Evolutionary conservation across 2,113 vertebrate genomes (phyloP), one percentile per base, ranked within the genome.

Genomic region (Lamprologus ornatipinnis): DNA sequence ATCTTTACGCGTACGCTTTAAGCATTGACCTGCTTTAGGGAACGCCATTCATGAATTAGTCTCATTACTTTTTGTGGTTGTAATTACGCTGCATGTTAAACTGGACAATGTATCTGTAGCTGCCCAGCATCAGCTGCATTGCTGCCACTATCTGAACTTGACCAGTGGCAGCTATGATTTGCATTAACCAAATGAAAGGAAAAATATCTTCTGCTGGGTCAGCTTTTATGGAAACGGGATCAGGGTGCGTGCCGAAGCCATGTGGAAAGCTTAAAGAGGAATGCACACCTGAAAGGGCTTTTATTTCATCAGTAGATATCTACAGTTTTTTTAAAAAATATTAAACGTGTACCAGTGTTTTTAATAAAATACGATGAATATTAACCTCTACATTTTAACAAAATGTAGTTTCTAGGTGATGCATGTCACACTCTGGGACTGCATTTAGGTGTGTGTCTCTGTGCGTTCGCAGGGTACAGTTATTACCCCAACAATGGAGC

Each of bases 401-500:
- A 13, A 17, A 49, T 49, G 42, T 78, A 31, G 26, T 78, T 78
- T 13, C 26, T 49, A 49, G 70, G 26, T 11, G 15, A 78, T 49
- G 12, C 15, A 78, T 19, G 6, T 78, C 42, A 65, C 35, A 75
- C 21, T 57, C 42, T 21, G 37, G n/a, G 37, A 42, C 37, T 70
- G 63, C 19, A 70, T 70, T 70, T 4, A 7, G 19, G 28, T 82
- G 9, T 60, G 13, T 81, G 23, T 70, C 5, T 86, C 6, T 89
- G 3, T 91, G 79, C 17, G 2, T 91, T 21, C 37, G 37, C 91
- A 98, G 98, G 98, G 98, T 88, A 96, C 98, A n/a, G 96, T 98
- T 92, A 96, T 98, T 92, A 97, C 97, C 17, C 97, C 97, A 60
- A 96, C 97, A 13, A 96, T 98, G 97, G 98, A 98, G 84, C 98